Percentiles rank a stretch among this genome's conserved stretches.
phyloP scores from a whole-genome alignment of 2,113 vertebrate species.

The Mustela lutreola region DNA sequence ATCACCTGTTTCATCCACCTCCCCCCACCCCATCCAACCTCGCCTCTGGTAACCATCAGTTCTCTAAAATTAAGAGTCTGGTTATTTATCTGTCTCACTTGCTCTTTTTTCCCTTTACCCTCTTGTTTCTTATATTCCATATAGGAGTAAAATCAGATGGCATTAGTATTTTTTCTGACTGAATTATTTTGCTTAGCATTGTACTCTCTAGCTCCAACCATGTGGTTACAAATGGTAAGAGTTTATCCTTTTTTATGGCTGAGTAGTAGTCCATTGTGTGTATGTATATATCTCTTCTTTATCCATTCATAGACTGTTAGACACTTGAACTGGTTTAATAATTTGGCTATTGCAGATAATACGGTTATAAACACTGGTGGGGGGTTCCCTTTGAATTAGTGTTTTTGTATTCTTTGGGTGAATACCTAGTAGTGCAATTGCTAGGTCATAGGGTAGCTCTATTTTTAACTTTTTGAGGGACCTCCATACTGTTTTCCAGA shows the following conservation, averaged over 20 bases:
- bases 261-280: not conserved
- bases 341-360: not conserved
- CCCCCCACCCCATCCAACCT: not conserved
- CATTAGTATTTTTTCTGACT: not conserved
- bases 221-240: not conserved
- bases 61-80: not conserved
- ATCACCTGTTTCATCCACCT: not conserved
- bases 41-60: not conserved
- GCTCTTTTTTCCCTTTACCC: not conserved
- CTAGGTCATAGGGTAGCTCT: no score
- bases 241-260: not conserved
- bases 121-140: not conserved
- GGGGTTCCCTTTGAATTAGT: not conserved
- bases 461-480: no score
- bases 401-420: not conserved
- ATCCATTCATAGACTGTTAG: not conserved
- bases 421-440: not conserved
- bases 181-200: not conserved
- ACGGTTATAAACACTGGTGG: not conserved
- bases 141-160: not conserved
- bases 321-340: not conserved
- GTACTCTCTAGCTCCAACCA: not conserved
- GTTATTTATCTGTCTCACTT: not conserved
- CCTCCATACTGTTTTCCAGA: no score
- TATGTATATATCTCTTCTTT: not conserved